Evolutionary conservation across 2,113 vertebrate species (phyloP), one percentile per base, ranked within the genome.

Genomic region (Tyto alba): DNA sequence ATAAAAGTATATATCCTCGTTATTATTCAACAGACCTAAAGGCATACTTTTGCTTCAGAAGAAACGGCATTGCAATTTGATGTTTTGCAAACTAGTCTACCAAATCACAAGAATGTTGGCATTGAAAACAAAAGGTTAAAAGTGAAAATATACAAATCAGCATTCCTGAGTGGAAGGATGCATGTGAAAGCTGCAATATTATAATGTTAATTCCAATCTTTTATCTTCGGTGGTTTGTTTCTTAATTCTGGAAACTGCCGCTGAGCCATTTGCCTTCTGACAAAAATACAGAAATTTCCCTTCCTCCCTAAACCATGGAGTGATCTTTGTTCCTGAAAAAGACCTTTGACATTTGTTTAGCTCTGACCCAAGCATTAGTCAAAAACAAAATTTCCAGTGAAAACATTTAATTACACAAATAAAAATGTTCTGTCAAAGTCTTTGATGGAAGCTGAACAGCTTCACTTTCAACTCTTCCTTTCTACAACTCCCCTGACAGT

Each of bases 381-480:
- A 47, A 60, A 56, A 77, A 1, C 7, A 10, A 45, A 36, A 56
- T 38, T 92, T 87, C 43, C 43, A 45, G 43, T 45, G 43, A 47
- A 47, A 47, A n/a, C n/a, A n/a, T 26, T 50, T 81, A 95, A 79
- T 76, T 85, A 64, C 62, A 79, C 66, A 72, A 83, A 88, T 56
- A 81, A 86, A 92, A 59, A 52, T 15, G 47, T 40, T 88, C 72
- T n/a, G 34, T 38, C 52, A 75, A 84, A 93, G 83, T 53, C 80
- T 96, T 63, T 89, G 92, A 94, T 62, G 62, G 89, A 79, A 78
- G 80, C 9, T 69, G 62, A 93, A 78, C 32, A 66, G 69, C 53
- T 79, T 92, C 55, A 67, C 60, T 95, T 90, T 90, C 85, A 92
- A 72, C 72, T 81, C 59, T 92, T 87, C 69, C 76, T 91, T 85